A percentile compares a stretch with the other conserved stretches of the same genome.
These are phyloP conservation scores for Achatina immaculata DNA, from an alignment of 1,140 invertebrate species.

Conservation along the genomic window DNA sequence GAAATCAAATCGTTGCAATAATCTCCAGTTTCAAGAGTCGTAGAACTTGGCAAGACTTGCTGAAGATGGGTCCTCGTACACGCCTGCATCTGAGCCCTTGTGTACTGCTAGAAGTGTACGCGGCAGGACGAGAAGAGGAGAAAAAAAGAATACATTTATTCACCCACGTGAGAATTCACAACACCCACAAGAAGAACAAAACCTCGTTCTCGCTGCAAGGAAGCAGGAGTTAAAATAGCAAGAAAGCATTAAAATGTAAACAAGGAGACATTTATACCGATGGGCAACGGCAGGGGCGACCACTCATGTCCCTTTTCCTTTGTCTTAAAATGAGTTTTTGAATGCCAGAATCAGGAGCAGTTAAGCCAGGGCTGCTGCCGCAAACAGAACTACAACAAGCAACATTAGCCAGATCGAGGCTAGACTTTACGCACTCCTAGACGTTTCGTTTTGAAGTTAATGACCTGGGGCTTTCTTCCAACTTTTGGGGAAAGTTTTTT, in stretches of 20 bases:
- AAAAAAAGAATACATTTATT: background rate
- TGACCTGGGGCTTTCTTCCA: background rate
- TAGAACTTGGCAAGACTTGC: background rate
- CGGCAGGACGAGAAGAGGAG: too few relatives aligned
- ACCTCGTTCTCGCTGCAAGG: background rate
- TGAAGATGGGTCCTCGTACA: background rate
- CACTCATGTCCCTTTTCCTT: too few relatives aligned
- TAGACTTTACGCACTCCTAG: background rate
- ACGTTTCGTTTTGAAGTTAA: background rate
- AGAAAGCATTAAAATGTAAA: constrained; percentile 7
- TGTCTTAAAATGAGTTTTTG: constrained; percentile 6
- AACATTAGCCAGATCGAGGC: background rate
- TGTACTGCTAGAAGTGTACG: too few relatives aligned
- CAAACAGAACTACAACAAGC: background rate
- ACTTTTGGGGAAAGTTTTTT: too few relatives aligned
- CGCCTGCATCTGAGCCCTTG: too few relatives aligned
- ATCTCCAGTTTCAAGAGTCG: background rate
- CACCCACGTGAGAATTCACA: background rate
- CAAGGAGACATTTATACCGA: background rate
- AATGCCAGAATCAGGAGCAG: background rate
- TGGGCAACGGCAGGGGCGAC: background rate
- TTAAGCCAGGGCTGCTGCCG: background rate
- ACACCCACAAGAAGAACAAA: background rate
- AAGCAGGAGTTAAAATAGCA: background rate
- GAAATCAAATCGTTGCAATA: background rate